phyloP scores from a whole-genome alignment of 2,797 vertebrate genomes.

The Xenopus petersii region DNA sequence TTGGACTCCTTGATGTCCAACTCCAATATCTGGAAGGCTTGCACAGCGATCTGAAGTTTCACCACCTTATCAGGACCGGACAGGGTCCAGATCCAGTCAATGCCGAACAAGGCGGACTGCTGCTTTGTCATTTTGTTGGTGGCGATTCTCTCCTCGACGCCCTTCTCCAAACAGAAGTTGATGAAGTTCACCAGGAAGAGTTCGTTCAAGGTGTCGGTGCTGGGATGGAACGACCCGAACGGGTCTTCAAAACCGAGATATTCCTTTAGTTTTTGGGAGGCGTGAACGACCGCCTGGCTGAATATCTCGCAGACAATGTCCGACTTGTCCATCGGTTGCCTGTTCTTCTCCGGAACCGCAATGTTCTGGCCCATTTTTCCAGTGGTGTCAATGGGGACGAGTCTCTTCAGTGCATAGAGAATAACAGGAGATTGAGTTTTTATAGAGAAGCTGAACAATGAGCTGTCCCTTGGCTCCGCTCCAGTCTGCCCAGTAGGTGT shows the following conservation, averaged over 20 bases:
- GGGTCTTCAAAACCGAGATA: conserved; percentile 62
- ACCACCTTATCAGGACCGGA: conserved; percentile 53
- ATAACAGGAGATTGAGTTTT: background rate
- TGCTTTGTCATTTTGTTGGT: conserved; percentile 62
- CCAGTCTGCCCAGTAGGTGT: conserved; percentile 1
- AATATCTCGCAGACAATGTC: conserved; percentile 56
- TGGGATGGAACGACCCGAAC: conserved; percentile 52
- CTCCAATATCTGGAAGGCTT: conserved; percentile 52
- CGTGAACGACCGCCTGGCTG: conserved; percentile 48
- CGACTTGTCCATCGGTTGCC: conserved; percentile 35
- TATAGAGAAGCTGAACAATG: background rate
- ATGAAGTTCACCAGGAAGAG: conserved; percentile 64
- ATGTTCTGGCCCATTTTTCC: conserved; percentile 56
- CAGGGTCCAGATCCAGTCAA: conserved; percentile 60
- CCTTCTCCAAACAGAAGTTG: conserved; percentile 55
- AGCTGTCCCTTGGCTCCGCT: background rate
- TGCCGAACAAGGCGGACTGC: conserved; percentile 56
- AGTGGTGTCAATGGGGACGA: background rate
- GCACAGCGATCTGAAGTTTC: conserved; percentile 52
- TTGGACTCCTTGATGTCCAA: background rate
- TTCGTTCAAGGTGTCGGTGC: conserved; percentile 49
- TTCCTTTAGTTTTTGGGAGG: conserved; percentile 57
- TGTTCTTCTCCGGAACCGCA: conserved; percentile 19
- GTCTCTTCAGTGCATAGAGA: background rate
- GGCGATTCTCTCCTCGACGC: conserved; percentile 35